Evolutionary conservation across 2,113 vertebrate genomes (phyloP), one percentile per base, ranked within the genome.

Genomic region (Chloroceryle aenea): DNA sequence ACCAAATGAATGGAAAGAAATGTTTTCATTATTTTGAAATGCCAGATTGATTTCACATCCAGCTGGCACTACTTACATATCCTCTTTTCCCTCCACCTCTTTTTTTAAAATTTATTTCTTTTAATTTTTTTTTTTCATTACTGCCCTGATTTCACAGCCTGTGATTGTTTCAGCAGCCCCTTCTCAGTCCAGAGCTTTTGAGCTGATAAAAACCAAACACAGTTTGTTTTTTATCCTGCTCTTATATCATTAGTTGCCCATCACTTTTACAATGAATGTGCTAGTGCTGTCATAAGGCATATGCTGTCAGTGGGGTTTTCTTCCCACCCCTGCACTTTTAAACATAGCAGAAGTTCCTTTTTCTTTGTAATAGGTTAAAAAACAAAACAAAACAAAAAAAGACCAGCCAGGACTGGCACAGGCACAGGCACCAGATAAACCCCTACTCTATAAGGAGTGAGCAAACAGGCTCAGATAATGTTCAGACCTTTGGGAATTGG

Each of bases 1-100:
- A 85, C 77, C 42, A 85, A 96, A 90, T 93, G 86, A 95, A 92
- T 80, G 64, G 72, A 85, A 90, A 75, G 16, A 85, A 96, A 93
- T 93, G 94, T 95, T 96, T 93, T 80, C 26, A 71, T 85, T 91
- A 94, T 95, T 97, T 88, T 97, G 74, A 90, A 92, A 68, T 86
- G 95, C 61, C 91, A 84, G 82, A 94, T 86, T 67, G 63, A 90
- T 95, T 95, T 90, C 62, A 53, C 84, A 59, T 93, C 62, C 85
- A 81, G 85, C 72, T 64, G 94, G 81, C 82, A 91, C 55, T 76
- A 56, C 29, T 64, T 73, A 76, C 20, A 83, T 71, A 92, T 45
- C 52, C 61, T 63, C 26, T 40, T 89, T 61, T 18, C 36, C 56
- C 36, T 9, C 4, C 7, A 43, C 38, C 40, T 16, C 26, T 26